These are phyloP conservation scores for Gopherus flavomarginatus DNA, from an alignment of 2,113 vertebrate genomes.

Conservation along the genomic window DNA sequence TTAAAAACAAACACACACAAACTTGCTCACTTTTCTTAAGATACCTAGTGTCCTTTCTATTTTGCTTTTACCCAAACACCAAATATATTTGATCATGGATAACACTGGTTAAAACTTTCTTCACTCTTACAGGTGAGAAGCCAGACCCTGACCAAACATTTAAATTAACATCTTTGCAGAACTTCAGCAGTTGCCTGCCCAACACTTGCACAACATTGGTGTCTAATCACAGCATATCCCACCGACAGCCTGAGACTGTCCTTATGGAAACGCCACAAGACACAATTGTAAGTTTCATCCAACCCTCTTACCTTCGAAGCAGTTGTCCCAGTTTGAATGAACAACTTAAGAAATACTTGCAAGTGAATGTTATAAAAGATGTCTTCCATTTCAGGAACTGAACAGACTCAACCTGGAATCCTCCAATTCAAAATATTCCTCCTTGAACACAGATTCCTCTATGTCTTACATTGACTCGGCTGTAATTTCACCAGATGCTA, in stretches of 20 bases:
- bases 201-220: constrained; percentile 91
- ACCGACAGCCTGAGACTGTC: constrained; percentile 91
- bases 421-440: constrained; percentile 93
- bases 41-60: not conserved
- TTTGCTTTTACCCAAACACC: not conserved
- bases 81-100: rapidly evolving
- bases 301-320: not conserved
- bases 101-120: not conserved
- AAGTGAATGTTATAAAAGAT: not conserved
- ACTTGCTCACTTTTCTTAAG: not conserved
- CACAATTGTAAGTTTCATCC: constrained; percentile 89
- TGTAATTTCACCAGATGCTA: constrained; percentile 93
- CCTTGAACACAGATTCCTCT: constrained; percentile 91
- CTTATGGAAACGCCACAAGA: constrained; percentile 98
- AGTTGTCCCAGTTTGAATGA: not conserved
- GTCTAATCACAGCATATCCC: constrained; percentile 86
- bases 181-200: constrained; percentile 88
- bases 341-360: not conserved
- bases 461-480: constrained; percentile 96
- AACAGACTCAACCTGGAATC: constrained; percentile 98
- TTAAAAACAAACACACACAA: not conserved
- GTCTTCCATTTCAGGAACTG: constrained; percentile 86
- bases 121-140: constrained; percentile 88
- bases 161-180: constrained; percentile 95
- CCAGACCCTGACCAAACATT: constrained; percentile 98